These are phyloP conservation scores for Cyanoramphus novaezelandiae DNA, from an alignment of 2,113 vertebrate genomes.

Conservation along the genomic window DNA sequence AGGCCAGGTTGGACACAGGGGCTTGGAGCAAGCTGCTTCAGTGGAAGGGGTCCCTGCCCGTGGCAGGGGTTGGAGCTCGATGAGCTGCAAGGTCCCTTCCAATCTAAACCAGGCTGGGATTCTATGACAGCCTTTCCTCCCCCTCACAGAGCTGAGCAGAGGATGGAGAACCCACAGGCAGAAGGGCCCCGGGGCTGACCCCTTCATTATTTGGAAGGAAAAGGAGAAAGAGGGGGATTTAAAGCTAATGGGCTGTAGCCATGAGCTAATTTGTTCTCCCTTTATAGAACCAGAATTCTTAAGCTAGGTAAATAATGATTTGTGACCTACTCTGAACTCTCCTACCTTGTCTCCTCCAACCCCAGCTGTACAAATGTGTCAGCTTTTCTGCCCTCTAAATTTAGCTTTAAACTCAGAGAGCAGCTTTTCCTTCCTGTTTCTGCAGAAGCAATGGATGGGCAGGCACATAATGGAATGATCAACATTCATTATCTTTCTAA, in stretches of 20 bases:
- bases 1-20: background rate
- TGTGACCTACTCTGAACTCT: background rate
- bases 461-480: background rate
- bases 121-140: background rate
- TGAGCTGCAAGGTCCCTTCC: background rate
- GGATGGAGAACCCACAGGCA: background rate
- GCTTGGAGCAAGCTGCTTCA: too few relatives aligned
- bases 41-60: background rate
- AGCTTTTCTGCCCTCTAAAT: background rate
- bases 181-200: background rate
- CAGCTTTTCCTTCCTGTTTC: background rate
- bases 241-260: background rate
- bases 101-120: background rate
- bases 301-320: background rate
- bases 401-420: background rate
- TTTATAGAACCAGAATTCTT: background rate
- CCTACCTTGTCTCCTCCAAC: background rate
- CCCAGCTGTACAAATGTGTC: background rate
- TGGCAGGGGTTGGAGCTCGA: background rate
- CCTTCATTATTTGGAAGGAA: background rate
- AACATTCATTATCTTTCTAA: background rate
- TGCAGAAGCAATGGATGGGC: background rate
- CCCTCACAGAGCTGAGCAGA: background rate
- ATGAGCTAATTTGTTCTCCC: background rate
- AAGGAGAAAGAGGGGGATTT: background rate